Evolutionary conservation across 2,888 invertebrate genomes (phyloP), one percentile per base, ranked within the genome.

Genomic region (Lordiphosa andalusiaca): DNA sequence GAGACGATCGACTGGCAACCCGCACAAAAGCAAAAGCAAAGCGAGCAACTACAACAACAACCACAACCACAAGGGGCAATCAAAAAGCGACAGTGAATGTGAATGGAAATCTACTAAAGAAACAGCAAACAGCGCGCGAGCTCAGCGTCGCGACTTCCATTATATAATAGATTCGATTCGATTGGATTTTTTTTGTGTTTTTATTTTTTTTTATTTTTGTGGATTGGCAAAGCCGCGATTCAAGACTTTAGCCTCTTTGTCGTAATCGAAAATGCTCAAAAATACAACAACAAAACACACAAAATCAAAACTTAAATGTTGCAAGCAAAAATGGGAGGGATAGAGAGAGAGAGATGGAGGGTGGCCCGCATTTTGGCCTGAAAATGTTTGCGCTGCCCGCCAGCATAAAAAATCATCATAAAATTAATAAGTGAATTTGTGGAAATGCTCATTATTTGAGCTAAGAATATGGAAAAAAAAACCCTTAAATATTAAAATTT

Each of bases 51-150:
- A 52, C 19, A 61, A 64, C 57, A 58, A 37, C 67, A 51, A 47
- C 39, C 42, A 49, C 40, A 58, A 49, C 44, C 53, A 53, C 57
- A 56, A 52, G 33, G 12, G 64, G 61, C 51, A 67, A 73, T 74
- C 72, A 84, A 82, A 78, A 72, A 85, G 71, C 73, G 76, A 77
- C 85, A 84, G 86, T 86, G 78, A 86, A 76, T 76, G 76, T 76
- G 83, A 83, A 86, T 86, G 87, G 80, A 86, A 87, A 85, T 86
- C 71, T 78, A 85, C 84, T 72, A 81, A 82, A 62, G 54, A 62
- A 62, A 53, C 58, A 23, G 42, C 42, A 37, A 30, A 13, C 58
- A 7, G 1, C 38, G 42, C n/a, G 40, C 54, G 53, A 42, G 54
- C 4, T 23, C 42, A 58, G 47, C 55, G 50, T 30, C 55, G 50